Conservation (phyloP, 2,797 vertebrate species). For the Squalus acanthias region DNA sequence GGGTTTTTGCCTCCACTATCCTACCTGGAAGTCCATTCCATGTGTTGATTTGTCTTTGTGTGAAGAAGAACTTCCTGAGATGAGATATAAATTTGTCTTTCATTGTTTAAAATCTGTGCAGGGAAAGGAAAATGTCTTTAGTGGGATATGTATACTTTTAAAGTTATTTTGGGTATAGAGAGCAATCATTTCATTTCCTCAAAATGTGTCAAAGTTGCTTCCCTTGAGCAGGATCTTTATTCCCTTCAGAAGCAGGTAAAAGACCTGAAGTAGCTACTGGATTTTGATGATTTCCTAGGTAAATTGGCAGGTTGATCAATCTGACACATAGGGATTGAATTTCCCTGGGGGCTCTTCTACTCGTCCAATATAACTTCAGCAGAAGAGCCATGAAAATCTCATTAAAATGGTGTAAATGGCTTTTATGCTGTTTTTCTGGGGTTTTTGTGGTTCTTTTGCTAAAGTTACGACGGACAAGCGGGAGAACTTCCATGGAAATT, state of each 20-base stretch:
- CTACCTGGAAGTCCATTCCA: not conserved
- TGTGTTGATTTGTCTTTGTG: not conserved
- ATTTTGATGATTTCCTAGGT: not conserved
- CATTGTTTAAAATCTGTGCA: not conserved
- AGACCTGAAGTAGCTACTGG: not conserved
- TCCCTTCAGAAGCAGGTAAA: not conserved
- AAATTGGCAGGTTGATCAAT: not conserved
- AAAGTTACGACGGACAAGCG: not conserved
- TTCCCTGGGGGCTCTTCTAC: not conserved
- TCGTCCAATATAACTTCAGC: not conserved
- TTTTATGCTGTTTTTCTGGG: not conserved
- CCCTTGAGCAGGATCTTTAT: not conserved
- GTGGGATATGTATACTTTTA: not conserved
- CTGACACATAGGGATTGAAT: not conserved
- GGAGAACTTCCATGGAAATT: not conserved
- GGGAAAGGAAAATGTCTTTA: not conserved
- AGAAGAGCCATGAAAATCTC: not conserved
- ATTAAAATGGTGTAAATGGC: not conserved
- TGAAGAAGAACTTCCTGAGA: not conserved
- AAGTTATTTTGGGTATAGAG: not conserved
- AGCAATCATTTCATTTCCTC: not conserved
- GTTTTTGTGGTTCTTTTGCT: not conserved
- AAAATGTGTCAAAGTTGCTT: not conserved
- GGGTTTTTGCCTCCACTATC: not conserved
- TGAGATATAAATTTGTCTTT: not conserved